phyloP scores from a whole-genome alignment of 2,113 vertebrate genomes.

The Onychostruthus taczanowskii region DNA sequence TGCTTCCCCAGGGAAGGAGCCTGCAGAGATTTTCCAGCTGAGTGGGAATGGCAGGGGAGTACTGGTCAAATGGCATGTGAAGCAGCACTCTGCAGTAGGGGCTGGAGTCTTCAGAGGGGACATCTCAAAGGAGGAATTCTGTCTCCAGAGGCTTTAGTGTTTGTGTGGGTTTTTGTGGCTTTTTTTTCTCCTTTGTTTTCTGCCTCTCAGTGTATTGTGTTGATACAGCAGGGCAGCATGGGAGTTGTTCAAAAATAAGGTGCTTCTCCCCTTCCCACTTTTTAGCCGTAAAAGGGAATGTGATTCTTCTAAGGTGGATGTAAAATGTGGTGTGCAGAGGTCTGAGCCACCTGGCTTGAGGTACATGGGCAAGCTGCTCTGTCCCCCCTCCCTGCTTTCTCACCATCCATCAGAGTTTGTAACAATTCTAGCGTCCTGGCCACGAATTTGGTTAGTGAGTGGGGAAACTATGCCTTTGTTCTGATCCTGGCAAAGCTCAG shows the following conservation, averaged over 20 bases:
- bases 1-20: not conserved
- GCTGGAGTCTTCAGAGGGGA: not conserved
- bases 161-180: not conserved
- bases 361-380: not conserved
- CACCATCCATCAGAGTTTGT: constrained; percentile 8
- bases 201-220: not conserved
- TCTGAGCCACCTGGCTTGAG: constrained; percentile 6
- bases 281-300: not conserved
- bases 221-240: not conserved
- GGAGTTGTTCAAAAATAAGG: not conserved
- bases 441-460: constrained; percentile 41
- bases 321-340: not conserved
- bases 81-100: accelerated
- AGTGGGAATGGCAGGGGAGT: not conserved
- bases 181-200: constrained; percentile 20
- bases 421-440: constrained; percentile 47
- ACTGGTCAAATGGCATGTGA: not conserved
- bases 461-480: constrained; percentile 63
- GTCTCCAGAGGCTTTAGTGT: not conserved
- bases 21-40: not conserved
- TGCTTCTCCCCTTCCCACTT: not conserved
- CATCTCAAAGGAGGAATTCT: not conserved
- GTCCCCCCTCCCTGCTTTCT: not conserved
- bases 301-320: not conserved
- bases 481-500: constrained; percentile 44